A percentile compares a stretch with the other conserved stretches of the same genome.
phyloP scores from a whole-genome alignment of 2,888 invertebrate species.

The Eurytoma adleriae region DNA sequence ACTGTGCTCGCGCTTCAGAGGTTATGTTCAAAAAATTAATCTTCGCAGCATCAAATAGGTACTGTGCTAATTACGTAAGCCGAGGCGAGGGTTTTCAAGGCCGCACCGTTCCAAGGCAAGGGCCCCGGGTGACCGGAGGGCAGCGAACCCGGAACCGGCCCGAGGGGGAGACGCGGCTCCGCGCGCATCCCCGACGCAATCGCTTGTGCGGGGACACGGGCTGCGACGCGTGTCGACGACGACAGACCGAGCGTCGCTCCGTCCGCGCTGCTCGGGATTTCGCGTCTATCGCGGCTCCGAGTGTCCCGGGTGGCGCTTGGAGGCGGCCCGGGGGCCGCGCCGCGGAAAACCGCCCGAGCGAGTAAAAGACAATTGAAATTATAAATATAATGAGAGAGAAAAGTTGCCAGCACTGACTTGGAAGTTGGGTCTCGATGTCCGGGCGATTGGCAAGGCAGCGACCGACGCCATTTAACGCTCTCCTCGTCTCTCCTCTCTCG shows the following conservation, averaged over 20 bases:
- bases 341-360: not conserved
- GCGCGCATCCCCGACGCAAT: not conserved
- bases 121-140: not conserved
- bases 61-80: not conserved
- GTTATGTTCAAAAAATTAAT: not conserved
- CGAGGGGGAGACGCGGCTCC: not conserved
- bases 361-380: constrained; percentile 52
- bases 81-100: not conserved
- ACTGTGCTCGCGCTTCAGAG: not conserved
- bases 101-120: not conserved
- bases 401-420: constrained; percentile 76
- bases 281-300: not conserved
- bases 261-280: not conserved
- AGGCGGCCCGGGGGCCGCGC: not conserved
- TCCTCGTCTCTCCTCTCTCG: constrained; percentile 29
- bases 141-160: not conserved
- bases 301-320: no score
- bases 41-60: not conserved
- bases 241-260: not conserved
- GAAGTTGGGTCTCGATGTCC: constrained; percentile 70
- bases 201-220: not conserved
- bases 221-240: not conserved
- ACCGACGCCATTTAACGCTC: constrained; percentile 67
- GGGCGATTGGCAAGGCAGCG: constrained; percentile 72
- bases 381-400: constrained; percentile 63